Conservation (phyloP, 2,888 invertebrate species). For the Dasypogon diadema region DNA sequence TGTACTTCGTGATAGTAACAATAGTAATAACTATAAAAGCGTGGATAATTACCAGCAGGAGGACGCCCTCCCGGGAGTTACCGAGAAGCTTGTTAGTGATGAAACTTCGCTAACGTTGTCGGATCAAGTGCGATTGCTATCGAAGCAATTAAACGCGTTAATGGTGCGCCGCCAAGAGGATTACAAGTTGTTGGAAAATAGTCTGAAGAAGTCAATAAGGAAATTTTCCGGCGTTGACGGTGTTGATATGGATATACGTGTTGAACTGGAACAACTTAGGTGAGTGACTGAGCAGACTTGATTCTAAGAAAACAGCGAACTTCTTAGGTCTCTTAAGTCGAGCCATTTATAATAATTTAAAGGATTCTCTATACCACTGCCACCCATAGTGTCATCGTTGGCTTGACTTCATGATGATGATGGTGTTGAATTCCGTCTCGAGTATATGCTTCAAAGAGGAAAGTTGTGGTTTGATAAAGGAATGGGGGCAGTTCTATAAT, state of each 20-base stretch:
- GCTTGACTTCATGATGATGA: too few species aligned
- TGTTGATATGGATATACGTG: constrained; percentile 65
- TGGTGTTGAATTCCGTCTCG: background rate
- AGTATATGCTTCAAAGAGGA: background rate
- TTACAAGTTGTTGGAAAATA: constrained; percentile 68
- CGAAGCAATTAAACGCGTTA: constrained; percentile 67
- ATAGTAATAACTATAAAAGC: constrained; percentile 45
- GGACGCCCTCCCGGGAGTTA: constrained; percentile 19
- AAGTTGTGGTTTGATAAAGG: constrained; percentile 5
- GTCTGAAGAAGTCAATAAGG: constrained; percentile 67
- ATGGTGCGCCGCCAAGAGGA: constrained; percentile 68
- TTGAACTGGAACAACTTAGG: constrained; percentile 66
- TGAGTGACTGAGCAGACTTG: constrained; percentile 58
- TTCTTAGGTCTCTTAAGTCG: background rate
- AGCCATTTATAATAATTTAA: constrained; percentile 19
- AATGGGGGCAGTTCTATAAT: constrained; percentile 25
- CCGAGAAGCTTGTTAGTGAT: constrained; percentile 27
- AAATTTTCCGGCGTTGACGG: constrained; percentile 60
- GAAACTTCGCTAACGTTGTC: constrained; percentile 59
- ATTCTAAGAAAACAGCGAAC: background rate
- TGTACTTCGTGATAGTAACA: constrained; percentile 65
- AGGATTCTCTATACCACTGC: background rate
- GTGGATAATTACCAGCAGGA: constrained; percentile 52
- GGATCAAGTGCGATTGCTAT: constrained; percentile 66
- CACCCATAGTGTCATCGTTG: background rate